Evolutionary conservation across 2,888 invertebrate genomes (phyloP).

Genomic region (Polydesmus complanatus): DNA sequence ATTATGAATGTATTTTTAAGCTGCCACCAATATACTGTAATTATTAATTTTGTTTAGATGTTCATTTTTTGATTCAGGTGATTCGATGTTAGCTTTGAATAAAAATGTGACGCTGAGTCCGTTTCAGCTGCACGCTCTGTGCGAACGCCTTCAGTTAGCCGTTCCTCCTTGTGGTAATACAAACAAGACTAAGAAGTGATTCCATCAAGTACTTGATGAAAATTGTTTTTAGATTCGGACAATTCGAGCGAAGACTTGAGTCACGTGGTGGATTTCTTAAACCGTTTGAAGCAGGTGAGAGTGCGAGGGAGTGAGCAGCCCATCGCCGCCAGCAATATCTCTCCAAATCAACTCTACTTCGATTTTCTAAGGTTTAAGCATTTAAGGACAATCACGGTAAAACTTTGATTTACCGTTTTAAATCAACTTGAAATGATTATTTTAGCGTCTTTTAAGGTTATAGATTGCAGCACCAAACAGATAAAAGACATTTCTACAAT

Average conservation of each 20-base stretch:
- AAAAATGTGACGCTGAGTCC: conserved; percentile 11
- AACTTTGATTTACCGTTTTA: not conserved
- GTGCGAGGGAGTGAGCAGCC: conserved; percentile 5
- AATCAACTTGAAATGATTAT: not conserved
- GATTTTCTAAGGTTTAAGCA: conserved; percentile 11
- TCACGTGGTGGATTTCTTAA: conserved; percentile 15
- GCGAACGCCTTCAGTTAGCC: conserved; percentile 17
- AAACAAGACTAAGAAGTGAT: not conserved
- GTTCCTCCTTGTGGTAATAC: conserved; percentile 15
- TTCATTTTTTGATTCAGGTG: conserved; percentile 10
- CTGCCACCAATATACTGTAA: too few relatives aligned
- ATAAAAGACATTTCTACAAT: not conserved
- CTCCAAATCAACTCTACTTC: conserved; percentile 15
- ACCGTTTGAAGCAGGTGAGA: conserved; percentile 1
- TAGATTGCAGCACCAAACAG: not conserved
- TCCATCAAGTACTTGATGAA: too few relatives aligned
- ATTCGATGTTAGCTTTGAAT: conserved; percentile 9
- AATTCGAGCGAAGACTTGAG: conserved; percentile 14
- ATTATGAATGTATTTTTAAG: too few relatives aligned
- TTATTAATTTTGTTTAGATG: too few relatives aligned
- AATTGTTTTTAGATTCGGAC: conserved; percentile 8
- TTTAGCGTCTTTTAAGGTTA: not conserved
- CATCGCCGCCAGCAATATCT: conserved; percentile 12
- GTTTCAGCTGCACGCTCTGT: conserved; percentile 16
- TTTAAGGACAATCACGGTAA: conserved; percentile 5